These are phyloP conservation scores for Zelostemma sp. DNA, from an alignment of 1,140 invertebrate genomes.

Conservation along the genomic window DNA sequence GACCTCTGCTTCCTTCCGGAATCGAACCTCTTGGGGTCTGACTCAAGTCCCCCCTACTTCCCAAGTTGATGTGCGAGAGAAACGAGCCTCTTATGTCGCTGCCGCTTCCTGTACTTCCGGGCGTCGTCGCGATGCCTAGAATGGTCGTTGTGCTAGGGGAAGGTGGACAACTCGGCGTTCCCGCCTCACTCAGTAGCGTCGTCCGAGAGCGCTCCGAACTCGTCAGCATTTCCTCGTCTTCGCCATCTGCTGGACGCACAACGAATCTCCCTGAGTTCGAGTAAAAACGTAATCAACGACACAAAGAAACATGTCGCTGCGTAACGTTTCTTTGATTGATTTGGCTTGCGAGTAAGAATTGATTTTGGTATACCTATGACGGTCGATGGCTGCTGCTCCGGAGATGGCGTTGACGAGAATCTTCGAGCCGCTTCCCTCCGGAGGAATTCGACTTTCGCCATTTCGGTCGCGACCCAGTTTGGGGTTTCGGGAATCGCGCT, in stretches of 20 bases:
- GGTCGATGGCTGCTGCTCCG: constrained; percentile 63
- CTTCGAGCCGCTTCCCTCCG: constrained; percentile 77
- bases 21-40: constrained; percentile 63
- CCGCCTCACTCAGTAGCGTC: constrained; percentile 22
- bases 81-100: constrained; percentile 72
- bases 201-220: constrained; percentile 14
- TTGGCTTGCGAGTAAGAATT: too few relatives aligned
- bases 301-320: background rate
- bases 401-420: constrained; percentile 68
- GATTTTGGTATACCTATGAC: constrained; percentile 71
- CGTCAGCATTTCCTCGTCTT: constrained; percentile 48
- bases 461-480: constrained; percentile 89
- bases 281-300: constrained; percentile 39
- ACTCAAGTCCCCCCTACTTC: constrained; percentile 52
- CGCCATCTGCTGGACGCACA: constrained; percentile 67
- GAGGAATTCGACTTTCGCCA: constrained; percentile 88
- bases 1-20: constrained; percentile 65
- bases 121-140: constrained; percentile 69
- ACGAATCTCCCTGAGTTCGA: constrained; percentile 66
- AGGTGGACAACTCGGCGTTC: constrained; percentile 51
- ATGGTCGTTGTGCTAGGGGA: constrained; percentile 53
- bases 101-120: constrained; percentile 74
- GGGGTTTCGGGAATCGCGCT: constrained; percentile 93
- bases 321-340: too few relatives aligned
- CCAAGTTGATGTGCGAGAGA: constrained; percentile 42